These are phyloP conservation scores for Oostethus manadensis DNA, from an alignment of 2,113 vertebrate genomes.

Conservation along the genomic window DNA sequence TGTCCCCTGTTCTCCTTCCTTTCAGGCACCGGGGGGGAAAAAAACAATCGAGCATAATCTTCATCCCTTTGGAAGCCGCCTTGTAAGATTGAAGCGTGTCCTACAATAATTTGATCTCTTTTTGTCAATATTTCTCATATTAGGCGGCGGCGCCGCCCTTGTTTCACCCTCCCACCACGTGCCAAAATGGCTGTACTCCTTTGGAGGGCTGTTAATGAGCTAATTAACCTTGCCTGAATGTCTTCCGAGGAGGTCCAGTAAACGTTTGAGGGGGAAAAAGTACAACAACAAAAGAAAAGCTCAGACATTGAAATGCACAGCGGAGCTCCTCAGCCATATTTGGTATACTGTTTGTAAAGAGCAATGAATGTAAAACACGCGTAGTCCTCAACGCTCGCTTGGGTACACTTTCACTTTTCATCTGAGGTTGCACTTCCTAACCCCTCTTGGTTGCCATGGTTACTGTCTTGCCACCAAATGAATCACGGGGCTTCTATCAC, in stretches of 20 bases:
- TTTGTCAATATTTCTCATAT: background rate
- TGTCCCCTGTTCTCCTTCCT: background rate
- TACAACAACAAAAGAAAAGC: conserved; percentile 26
- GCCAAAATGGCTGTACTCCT: conserved; percentile 42
- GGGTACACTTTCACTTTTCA: background rate
- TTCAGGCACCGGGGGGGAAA: background rate
- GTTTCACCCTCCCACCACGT: conserved; percentile 18
- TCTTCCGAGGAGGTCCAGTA: conserved; percentile 56
- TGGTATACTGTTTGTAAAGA: conserved; percentile 21
- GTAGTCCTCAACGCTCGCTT: background rate
- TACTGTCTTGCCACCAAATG: background rate
- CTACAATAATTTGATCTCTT: background rate
- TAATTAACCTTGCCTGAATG: conserved; percentile 55
- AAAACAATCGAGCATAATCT: background rate
- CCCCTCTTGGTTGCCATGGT: conserved; percentile 12
- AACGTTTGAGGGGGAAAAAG: conserved; percentile 32
- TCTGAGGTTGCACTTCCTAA: conserved; percentile 1
- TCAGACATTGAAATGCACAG: conserved; percentile 50
- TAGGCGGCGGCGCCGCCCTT: background rate
- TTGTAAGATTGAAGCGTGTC: no score
- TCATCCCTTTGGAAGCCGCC: background rate
- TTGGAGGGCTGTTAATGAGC: conserved; percentile 52
- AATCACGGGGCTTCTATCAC: conserved; percentile 5
- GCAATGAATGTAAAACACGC: conserved; percentile 42
- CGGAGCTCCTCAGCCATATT: conserved; percentile 46